Evolutionary conservation across 2,888 invertebrate genomes (phyloP).

Genomic region (Aphidius colemani): DNA sequence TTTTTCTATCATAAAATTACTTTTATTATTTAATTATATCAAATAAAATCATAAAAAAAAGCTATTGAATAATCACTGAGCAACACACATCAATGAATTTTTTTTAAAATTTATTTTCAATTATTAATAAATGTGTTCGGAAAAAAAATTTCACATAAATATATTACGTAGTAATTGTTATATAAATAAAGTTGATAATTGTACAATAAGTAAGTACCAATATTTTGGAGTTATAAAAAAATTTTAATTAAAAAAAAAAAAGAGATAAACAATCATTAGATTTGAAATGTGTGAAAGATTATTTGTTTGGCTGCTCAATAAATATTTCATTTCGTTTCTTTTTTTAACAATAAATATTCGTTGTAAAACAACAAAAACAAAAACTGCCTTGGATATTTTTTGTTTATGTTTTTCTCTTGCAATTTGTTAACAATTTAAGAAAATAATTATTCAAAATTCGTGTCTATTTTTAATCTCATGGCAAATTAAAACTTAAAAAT

Average conservation of each 20-base stretch:
- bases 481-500: background rate
- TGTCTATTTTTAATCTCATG: slow-evolving; percentile 39
- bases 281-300: background rate
- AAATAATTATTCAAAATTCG: slow-evolving; percentile 20
- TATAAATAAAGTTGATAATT: slow-evolving; percentile 8
- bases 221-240: slow-evolving; percentile 37
- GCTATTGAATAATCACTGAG: too few relatives aligned
- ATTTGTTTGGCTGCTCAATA: background rate
- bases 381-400: slow-evolving; percentile 17
- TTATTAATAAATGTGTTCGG: slow-evolving; percentile 1
- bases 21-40: too few relatives aligned
- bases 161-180: slow-evolving; percentile 18
- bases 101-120: background rate
- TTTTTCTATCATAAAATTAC: too few relatives aligned
- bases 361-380: background rate
- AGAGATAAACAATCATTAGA: background rate
- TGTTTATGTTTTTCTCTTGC: background rate
- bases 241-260: background rate
- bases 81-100: background rate
- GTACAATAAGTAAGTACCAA: slow-evolving; percentile 27
- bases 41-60: too few relatives aligned
- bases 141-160: background rate
- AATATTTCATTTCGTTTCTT: too few relatives aligned
- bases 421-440: background rate
- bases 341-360: too few relatives aligned